A percentile compares a stretch with the other conserved stretches of the same genome.
phyloP scores from a whole-genome alignment of 2,797 vertebrate species.

The Macroramphosus scolopax region DNA sequence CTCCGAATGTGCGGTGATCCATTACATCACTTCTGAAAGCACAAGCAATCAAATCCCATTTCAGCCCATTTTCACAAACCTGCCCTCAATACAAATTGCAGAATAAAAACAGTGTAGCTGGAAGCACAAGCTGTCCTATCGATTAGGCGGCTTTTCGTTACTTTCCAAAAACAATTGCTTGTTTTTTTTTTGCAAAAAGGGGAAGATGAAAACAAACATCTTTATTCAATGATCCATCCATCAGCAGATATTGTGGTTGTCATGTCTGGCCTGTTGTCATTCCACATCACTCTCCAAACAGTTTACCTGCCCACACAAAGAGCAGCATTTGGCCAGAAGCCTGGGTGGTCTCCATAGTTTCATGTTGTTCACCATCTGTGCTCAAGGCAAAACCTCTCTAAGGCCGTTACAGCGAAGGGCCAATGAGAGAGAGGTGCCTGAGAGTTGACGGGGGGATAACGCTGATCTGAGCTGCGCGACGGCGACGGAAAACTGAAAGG shows the following conservation, averaged over 20 bases:
- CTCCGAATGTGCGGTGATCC: slow-evolving; percentile 28
- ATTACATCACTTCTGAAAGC: slow-evolving; percentile 49
- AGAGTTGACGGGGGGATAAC: too few species aligned
- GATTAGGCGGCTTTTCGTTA: slow-evolving; percentile 23
- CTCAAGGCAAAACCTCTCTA: slow-evolving; percentile 54
- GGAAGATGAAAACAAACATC: slow-evolving; percentile 35
- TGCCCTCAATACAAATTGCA: slow-evolving; percentile 42
- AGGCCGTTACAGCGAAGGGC: slow-evolving; percentile 41
- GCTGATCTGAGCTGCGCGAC: too few species aligned
- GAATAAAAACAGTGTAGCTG: slow-evolving; percentile 36
- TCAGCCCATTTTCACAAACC: slow-evolving; percentile 34
- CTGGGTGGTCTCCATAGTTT: slow-evolving; percentile 62
- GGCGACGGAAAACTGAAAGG: too few species aligned
- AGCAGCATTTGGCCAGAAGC: slow-evolving; percentile 58
- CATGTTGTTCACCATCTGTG: slow-evolving; percentile 70
- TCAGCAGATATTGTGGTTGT: slow-evolving; percentile 48
- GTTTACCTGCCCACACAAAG: slow-evolving; percentile 62
- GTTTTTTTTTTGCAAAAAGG: slow-evolving; percentile 32
- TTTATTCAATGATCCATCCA: slow-evolving; percentile 49
- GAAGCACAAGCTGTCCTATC: slow-evolving; percentile 33
- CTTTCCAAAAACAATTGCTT: slow-evolving; percentile 35
- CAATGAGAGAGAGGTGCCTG: too few species aligned
- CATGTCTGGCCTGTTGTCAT: slow-evolving; percentile 46
- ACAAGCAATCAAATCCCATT: slow-evolving; percentile 57
- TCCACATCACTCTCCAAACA: slow-evolving; percentile 45